Percentiles rank a stretch among this genome's conserved stretches.
phyloP scores from a whole-genome alignment of 2,797 vertebrate genomes.

The Monodelphis domestica region DNA sequence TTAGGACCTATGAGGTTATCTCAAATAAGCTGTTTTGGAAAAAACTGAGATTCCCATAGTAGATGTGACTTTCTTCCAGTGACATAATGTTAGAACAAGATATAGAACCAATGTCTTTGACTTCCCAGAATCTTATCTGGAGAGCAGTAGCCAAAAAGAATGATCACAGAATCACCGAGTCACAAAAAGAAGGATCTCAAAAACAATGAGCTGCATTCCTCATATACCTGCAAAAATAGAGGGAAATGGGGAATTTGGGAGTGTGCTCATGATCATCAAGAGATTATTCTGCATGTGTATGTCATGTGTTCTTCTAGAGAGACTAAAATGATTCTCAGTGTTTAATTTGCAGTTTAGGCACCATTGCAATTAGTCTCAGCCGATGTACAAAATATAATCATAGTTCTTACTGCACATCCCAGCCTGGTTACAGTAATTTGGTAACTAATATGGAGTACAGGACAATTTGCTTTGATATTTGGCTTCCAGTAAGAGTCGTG shows the following conservation, averaged over 20 bases:
- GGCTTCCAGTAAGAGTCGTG: background rate
- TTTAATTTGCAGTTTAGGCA: slow-evolving; percentile 32
- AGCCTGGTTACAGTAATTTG: background rate
- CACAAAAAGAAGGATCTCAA: background rate
- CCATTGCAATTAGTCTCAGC: background rate
- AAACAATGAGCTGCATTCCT: background rate
- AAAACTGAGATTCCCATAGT: background rate
- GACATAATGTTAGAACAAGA: background rate
- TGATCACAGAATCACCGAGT: background rate
- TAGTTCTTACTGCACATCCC: background rate
- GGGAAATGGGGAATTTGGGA: background rate
- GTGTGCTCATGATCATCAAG: background rate
- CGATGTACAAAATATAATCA: background rate
- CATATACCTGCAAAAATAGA: background rate
- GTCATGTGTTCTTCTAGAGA: background rate
- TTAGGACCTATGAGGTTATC: background rate
- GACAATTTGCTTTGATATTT: background rate
- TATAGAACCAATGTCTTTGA: background rate
- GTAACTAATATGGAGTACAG: background rate
- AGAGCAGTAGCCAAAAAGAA: background rate
- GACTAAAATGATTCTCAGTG: background rate
- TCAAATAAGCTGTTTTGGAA: background rate
- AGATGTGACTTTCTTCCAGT: background rate
- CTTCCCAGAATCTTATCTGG: background rate
- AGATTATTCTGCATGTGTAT: background rate